Evolutionary conservation across 2,113 vertebrate species (phyloP), one percentile per base, ranked within the genome.

Genomic region (Rhipidura dahli): DNA sequence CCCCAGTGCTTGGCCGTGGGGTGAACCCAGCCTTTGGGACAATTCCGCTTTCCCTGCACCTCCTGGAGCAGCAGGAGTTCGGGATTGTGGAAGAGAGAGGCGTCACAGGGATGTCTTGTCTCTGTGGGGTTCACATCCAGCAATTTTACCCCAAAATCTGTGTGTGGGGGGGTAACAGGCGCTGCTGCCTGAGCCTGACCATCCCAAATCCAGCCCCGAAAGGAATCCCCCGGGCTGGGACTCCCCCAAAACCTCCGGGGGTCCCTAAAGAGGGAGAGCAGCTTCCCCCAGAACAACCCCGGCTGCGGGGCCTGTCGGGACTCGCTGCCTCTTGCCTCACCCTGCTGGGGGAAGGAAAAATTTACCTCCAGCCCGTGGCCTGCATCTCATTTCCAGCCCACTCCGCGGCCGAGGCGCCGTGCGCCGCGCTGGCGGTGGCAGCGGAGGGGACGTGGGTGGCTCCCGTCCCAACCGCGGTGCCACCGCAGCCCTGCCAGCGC

Each of bases 11-110:
- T 3, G 56, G 50, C 24, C 45, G 5, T 0, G 1, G 18, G 6
- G 4, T 19, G 50, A 23, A 33, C 45, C 57, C 57, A 40, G 6
- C 27, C 63, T 15, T 13, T 11, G 51, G 16, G 20, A 39, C 30
- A 13, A 57, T 1, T 0, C 7, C 18, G 8, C 56, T 59, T 28
- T 33, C 15, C 15, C 47, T 20, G 10, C 0, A 0, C 33, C 21
- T 68, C 71, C 0, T 1, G 47, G 35, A 39, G 57, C 51, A 44
- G n/a, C 30, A 11, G 19, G 23, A 0, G 0, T 45, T 69, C 0
- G 5, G 6, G 22, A 8, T 88, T 3, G 0, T 6, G 28, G 65
- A 11, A 20, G 17, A 33, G 1, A 1, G 20, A 35, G 1, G 1
- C 5, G 19, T 5, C 31, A 1, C 17, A 17, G 30, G 22, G 20